Base-by-base conservation (phyloP, 2,797 vertebrate species). In the Carapus acus region DNA sequence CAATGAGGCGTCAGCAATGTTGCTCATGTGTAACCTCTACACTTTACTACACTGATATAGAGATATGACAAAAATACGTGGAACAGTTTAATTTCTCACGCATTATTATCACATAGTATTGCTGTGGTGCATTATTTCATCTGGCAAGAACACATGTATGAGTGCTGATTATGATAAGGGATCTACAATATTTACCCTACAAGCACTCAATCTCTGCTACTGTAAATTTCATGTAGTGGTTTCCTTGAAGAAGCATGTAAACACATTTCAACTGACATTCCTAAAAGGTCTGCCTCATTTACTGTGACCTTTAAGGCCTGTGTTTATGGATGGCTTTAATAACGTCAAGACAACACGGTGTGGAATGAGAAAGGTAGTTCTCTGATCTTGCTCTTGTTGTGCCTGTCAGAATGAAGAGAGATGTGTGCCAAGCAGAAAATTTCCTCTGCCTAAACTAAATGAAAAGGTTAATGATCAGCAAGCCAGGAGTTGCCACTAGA, bases 321-420 rank as follows among this genome's bases (percentile, higher is more conserved):
- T 65, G 43, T 43, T 42, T 62, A n/a, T 39, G 29, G n/a, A 33
- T 1, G n/a, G 13, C 27, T 59, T 54, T 36, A 43, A 40, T 49
- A 42, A 48, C 24, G 36, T 12, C 24, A 8, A 41, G 16, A 42
- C 34, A 52, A 6, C 19, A 16, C 19, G 23, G 17, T 6, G 9
- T 34, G 24, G 21, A 14, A 39, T n/a, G n/a, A 57, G 15, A 34
- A 34, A 31, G 34, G 37, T 13, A 34, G 46, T 53, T 53, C 18
- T 42, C 4, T 62, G 42, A 41, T 8, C 62, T 51, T n/a, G 20
- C 7, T 27, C 3, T 38, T 54, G 58, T 54, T 43, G 18, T 55
- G 44, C 41, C 23, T 8, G n/a, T n/a, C n/a, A n/a, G n/a, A n/a
- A n/a, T n/a, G n/a, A n/a, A n/a, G n/a, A n/a, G n/a, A n/a, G n/a